phyloP scores from a whole-genome alignment of 2,888 invertebrate genomes.

The Habrosyne pyritoides region DNA sequence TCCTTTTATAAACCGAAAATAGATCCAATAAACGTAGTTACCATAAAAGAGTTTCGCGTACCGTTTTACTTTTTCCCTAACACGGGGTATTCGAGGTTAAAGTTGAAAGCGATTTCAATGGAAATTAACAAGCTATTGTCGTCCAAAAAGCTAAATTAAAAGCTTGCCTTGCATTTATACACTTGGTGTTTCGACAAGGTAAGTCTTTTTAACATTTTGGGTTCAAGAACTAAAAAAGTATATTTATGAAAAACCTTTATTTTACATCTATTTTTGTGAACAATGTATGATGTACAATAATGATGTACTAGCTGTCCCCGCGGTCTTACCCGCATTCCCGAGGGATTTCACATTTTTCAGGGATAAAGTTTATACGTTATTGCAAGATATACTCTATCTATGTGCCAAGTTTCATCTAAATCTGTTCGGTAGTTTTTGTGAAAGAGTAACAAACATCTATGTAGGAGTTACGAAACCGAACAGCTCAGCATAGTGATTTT shows the following conservation, averaged over 20 bases:
- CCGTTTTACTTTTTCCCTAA: neutral
- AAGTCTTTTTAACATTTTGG: neutral
- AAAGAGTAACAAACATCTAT: too few relatives aligned
- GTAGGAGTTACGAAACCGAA: too few relatives aligned
- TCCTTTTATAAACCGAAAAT: constrained; percentile 1
- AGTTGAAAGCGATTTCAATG: constrained; percentile 31
- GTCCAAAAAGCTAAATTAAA: constrained; percentile 8
- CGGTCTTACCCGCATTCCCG: too few relatives aligned
- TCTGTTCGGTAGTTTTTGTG: too few relatives aligned
- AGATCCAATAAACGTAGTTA: neutral
- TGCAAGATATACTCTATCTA: too few relatives aligned
- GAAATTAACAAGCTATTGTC: constrained; percentile 24
- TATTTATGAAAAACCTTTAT: neutral
- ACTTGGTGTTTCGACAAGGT: neutral
- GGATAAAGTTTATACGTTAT: too few relatives aligned
- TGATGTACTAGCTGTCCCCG: too few relatives aligned
- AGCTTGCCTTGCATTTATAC: constrained; percentile 9
- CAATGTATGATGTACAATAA: too few relatives aligned
- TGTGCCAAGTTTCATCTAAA: too few relatives aligned
- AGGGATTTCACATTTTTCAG: too few relatives aligned
- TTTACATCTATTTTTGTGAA: neutral
- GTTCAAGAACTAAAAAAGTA: too few relatives aligned
- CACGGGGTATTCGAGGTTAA: neutral
- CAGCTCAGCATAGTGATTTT: too few relatives aligned
- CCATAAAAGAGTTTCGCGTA: constrained; percentile 1